Evolutionary conservation across 37 sponge, comb jelly and placozoan species (phyloP).

Genomic region (Hexactinellida sp.): DNA sequence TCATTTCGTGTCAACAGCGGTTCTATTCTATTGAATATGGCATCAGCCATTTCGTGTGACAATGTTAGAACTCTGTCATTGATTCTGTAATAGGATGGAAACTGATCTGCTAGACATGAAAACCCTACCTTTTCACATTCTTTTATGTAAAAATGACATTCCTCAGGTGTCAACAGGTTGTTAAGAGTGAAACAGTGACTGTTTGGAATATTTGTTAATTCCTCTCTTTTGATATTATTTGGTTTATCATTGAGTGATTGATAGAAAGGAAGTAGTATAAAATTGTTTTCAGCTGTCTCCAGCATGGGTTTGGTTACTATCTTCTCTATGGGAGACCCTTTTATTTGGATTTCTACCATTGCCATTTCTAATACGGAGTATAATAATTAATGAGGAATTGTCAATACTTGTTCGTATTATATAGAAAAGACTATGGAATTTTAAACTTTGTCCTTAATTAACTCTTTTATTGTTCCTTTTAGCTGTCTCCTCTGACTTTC

Average conservation of each 20-base stretch:
- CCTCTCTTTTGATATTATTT: not conserved
- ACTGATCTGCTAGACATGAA: conserved; percentile 12
- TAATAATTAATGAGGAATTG: too few species aligned
- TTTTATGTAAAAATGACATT: conserved; percentile 24
- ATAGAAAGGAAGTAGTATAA: not conserved
- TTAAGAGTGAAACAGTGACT: conserved; percentile 22
- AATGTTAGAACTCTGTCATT: conserved; percentile 28
- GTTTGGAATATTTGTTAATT: conserved; percentile 21
- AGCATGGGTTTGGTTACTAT: not conserved
- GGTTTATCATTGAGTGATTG: not conserved
- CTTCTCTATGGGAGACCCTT: not conserved
- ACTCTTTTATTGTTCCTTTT: too few species aligned
- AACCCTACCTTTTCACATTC: conserved; percentile 27
- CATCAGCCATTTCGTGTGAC: conserved; percentile 21
- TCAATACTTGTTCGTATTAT: too few species aligned
- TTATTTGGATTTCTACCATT: not conserved
- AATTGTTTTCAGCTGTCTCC: not conserved
- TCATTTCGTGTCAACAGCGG: conserved; percentile 16
- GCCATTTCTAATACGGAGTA: not conserved
- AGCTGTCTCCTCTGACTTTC: too few species aligned
- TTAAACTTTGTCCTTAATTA: too few species aligned
- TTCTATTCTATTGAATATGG: conserved; percentile 23
- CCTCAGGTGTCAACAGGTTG: conserved; percentile 18
- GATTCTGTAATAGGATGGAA: conserved; percentile 22
- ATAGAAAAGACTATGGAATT: too few species aligned